Base-by-base conservation (phyloP, 2,888 invertebrate species). In the Mesorhabditis sp. region DNA sequence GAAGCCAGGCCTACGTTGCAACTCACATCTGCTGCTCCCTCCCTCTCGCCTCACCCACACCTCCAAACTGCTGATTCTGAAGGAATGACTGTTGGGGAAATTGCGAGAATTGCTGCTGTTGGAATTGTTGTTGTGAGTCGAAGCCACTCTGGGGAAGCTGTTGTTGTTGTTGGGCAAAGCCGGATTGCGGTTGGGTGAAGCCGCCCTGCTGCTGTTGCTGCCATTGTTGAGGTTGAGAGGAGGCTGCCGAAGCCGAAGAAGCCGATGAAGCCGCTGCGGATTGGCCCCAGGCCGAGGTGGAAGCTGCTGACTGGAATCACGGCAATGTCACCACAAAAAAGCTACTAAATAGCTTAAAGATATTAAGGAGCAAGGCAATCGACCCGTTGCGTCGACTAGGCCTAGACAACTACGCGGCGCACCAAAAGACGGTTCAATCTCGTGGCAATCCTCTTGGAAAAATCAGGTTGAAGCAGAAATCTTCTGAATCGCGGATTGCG, bases 221-320 rank as follows among this genome's bases (percentile, higher is more conserved):
- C n/a, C n/a, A n/a, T 50, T 50, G 58, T 50, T 50, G 58, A 10
- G 7, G 58, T n/a, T 50, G 58, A 50, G n/a, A 50, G 58, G n/a
- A 50, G n/a, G 58, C 58, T 2, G 58, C 7, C 58, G 10, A 50
- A 13, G n/a, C n/a, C n/a, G n/a, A n/a, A n/a, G n/a, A n/a, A n/a
- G n/a, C n/a, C 58, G 58, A n/a, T 50, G 58, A 50, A n/a, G n/a
- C n/a, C n/a, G 7, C 7, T n/a, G 7, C 58, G 2, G n/a, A n/a
- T 50, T 13, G 58, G n/a, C n/a, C 58, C 7, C n/a, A 50, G n/a
- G 58, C 7, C n/a, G 10, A 50, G 1, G n/a, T 13, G 1, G n/a
- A 50, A 50, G n/a, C 58, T 50, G 58, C 28, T 2, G 28, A 28
- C 28, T 28, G 28, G 28, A 28, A 28, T 28, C 28, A 28, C 28